phyloP scores from a whole-genome alignment of 2,888 invertebrate genomes.

The Celastrina argiolus region DNA sequence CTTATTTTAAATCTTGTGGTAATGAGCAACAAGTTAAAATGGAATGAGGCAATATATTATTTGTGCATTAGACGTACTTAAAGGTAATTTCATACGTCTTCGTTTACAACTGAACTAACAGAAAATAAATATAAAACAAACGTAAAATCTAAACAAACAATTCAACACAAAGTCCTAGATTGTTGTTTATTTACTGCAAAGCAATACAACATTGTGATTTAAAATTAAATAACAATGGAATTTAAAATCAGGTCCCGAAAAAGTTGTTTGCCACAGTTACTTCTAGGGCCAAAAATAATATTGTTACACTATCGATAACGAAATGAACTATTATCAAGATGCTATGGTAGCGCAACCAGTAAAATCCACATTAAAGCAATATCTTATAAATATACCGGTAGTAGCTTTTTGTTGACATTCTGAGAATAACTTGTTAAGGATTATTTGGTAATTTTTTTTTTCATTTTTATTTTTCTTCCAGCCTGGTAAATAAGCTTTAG shows the following conservation, averaged over 20 bases:
- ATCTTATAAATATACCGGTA: too few relatives aligned
- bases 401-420: too few relatives aligned
- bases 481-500: too few relatives aligned
- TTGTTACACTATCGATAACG: background rate
- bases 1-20: background rate
- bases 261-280: background rate
- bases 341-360: too few relatives aligned
- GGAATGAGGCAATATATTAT: background rate
- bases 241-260: conserved; percentile 17
- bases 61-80: background rate
- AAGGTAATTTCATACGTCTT: background rate
- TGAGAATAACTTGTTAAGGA: too few relatives aligned
- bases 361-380: too few relatives aligned
- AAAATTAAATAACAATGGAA: conserved; percentile 20
- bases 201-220: background rate
- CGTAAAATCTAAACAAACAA: conserved; percentile 40
- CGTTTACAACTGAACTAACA: conserved; percentile 32
- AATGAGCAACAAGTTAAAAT: background rate
- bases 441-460: too few relatives aligned
- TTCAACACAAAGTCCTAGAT: conserved; percentile 20
- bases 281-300: background rate
- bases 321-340: too few relatives aligned
- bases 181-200: background rate
- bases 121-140: conserved; percentile 50
- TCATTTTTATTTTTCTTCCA: too few relatives aligned